A percentile compares a stretch with the other conserved stretches of the same genome.
phyloP scores from a whole-genome alignment of 2,888 invertebrate genomes.

The Silvanus unidentatus region DNA sequence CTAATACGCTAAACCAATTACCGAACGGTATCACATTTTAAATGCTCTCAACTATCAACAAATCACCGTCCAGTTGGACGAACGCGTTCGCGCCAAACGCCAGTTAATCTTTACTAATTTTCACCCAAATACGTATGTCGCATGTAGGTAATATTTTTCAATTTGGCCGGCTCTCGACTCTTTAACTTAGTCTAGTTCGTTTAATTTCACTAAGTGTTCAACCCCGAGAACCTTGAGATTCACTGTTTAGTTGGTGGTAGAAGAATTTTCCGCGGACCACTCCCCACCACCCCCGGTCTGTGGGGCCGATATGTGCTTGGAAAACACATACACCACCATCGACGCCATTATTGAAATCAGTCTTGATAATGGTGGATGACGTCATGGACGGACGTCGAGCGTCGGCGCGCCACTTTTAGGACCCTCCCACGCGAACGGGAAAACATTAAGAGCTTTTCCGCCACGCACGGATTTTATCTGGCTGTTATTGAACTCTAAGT shows the following conservation, averaged over 20 bases:
- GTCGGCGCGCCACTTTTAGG: constrained; percentile 39
- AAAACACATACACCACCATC: constrained; percentile 19
- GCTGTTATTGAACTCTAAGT: too few species aligned
- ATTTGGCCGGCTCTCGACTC: constrained; percentile 32
- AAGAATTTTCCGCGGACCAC: constrained; percentile 10
- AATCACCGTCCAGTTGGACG: constrained; percentile 6
- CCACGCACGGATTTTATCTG: too few species aligned
- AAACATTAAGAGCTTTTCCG: too few species aligned
- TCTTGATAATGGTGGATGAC: constrained; percentile 47
- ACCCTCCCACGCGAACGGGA: constrained; percentile 34
- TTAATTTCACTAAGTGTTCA: constrained; percentile 45
- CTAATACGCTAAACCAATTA: too few species aligned
- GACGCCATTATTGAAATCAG: constrained; percentile 50
- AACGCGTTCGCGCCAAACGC: too few species aligned
- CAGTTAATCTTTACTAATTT: constrained; percentile 21
- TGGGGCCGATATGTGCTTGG: constrained; percentile 8
- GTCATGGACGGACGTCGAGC: constrained; percentile 43
- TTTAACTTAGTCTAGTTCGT: constrained; percentile 38
- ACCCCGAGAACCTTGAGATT: constrained; percentile 39
- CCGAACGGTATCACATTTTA: too few species aligned
- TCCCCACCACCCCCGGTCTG: constrained; percentile 17
- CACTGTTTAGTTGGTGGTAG: constrained; percentile 26
- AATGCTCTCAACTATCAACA: constrained; percentile 1
- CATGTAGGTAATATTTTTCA: constrained; percentile 41
- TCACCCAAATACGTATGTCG: constrained; percentile 27